These are phyloP conservation scores for Tachina grossa DNA, from an alignment of 2,888 invertebrate genomes.

Conservation along the genomic window DNA sequence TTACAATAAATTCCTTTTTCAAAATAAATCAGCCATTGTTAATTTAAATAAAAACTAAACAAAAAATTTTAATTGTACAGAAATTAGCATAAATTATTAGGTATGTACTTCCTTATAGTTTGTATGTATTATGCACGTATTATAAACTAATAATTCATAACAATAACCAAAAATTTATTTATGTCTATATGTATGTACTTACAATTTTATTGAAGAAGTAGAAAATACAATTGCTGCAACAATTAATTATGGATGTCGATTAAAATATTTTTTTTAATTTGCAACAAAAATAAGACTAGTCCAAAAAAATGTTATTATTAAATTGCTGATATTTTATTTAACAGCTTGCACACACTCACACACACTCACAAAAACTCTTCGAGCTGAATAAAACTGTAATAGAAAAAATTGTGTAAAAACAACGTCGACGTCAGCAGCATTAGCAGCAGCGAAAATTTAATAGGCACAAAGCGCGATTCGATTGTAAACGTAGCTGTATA, in stretches of 20 bases:
- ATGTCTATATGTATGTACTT: too few relatives aligned
- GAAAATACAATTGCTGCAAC: constrained; percentile 3
- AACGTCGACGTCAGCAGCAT: constrained; percentile 45
- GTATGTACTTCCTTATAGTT: too few relatives aligned
- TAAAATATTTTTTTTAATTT: constrained; percentile 14
- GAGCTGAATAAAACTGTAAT: constrained; percentile 41
- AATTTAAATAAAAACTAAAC: too few relatives aligned
- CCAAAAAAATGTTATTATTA: constrained; percentile 62
- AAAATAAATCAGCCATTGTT: background rate
- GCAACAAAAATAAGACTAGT: constrained; percentile 8
- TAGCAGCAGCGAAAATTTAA: constrained; percentile 28
- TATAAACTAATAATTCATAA: background rate
- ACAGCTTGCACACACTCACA: constrained; percentile 61
- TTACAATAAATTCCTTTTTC: constrained; percentile 3
- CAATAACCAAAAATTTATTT: background rate
- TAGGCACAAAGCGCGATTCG: constrained; percentile 55
- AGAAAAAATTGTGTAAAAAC: constrained; percentile 40
- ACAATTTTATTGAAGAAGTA: constrained; percentile 10
- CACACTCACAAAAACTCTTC: constrained; percentile 34
- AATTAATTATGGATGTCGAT: constrained; percentile 32
- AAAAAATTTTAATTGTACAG: too few relatives aligned
- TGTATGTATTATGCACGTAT: background rate
- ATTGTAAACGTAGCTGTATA: constrained; percentile 43
- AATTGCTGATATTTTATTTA: constrained; percentile 76
- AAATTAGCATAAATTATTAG: too few relatives aligned